Evolutionary conservation across 2,888 invertebrate genomes (phyloP).

Genomic region (Himalopsyche anomala): DNA sequence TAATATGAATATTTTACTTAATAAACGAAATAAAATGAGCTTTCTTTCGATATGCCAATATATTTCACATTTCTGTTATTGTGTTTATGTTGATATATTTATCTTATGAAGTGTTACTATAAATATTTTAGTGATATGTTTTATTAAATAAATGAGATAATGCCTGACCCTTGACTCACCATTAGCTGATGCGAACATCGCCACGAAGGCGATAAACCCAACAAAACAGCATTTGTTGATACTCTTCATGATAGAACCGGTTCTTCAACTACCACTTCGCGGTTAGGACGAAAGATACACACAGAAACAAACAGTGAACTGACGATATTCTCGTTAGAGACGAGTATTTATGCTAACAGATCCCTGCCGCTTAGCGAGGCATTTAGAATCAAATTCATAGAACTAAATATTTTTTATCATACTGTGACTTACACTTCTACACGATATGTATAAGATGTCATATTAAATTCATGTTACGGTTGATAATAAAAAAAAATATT

Average conservation of each 20-base stretch:
- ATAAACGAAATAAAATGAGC: too few relatives aligned
- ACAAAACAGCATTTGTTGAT: conserved; percentile 16
- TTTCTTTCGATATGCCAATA: too few relatives aligned
- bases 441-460: neutral
- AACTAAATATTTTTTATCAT: neutral
- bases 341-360: conserved; percentile 37
- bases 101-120: too few relatives aligned
- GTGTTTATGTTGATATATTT: too few relatives aligned
- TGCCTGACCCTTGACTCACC: conserved; percentile 11
- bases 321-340: neutral
- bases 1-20: too few relatives aligned
- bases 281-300: neutral
- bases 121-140: too few relatives aligned
- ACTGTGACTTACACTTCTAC: neutral
- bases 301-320: conserved; percentile 26
- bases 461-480: neutral
- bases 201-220: conserved; percentile 17
- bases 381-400: conserved; percentile 5
- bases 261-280: conserved; percentile 39
- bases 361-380: neutral
- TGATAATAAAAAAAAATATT: neutral
- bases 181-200: conserved; percentile 24
- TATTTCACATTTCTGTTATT: too few relatives aligned
- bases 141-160: neutral
- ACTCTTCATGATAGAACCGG: conserved; percentile 31